A percentile compares a stretch with the other conserved stretches of the same genome.
Conservation (phyloP, 2,888 invertebrate genomes). For the Julus scanicus region DNA sequence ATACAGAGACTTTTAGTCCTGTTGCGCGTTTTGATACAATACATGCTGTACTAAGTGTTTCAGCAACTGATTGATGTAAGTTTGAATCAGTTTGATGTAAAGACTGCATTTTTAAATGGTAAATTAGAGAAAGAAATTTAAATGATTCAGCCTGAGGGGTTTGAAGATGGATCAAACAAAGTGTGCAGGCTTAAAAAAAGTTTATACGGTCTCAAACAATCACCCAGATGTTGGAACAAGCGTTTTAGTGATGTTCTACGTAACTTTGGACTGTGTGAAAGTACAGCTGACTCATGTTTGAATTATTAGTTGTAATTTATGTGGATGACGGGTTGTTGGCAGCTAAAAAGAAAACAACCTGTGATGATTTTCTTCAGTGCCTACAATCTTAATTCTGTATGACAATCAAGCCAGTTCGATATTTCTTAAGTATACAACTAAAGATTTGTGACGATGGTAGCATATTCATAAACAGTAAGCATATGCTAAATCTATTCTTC, state of each 20-base stretch:
- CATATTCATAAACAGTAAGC: background rate
- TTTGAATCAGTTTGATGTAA: constrained; percentile 60
- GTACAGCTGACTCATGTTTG: constrained; percentile 58
- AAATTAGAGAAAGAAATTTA: constrained; percentile 59
- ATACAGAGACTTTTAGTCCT: background rate
- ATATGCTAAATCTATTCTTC: background rate
- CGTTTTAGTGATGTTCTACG: constrained; percentile 54
- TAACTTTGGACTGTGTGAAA: constrained; percentile 50
- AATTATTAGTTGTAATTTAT: constrained; percentile 57
- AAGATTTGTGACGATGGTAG: background rate
- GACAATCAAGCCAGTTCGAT: constrained; percentile 1
- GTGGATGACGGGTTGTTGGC: constrained; percentile 58
- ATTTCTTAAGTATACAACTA: background rate
- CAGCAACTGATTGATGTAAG: constrained; percentile 54
- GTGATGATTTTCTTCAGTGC: constrained; percentile 43
- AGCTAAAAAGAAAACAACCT: background rate
- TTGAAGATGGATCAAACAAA: constrained; percentile 50
- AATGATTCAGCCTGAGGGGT: constrained; percentile 59
- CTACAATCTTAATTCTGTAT: constrained; percentile 51
- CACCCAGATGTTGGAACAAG: constrained; percentile 59
- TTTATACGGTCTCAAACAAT: constrained; percentile 60
- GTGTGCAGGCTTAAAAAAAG: constrained; percentile 58
- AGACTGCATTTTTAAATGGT: constrained; percentile 59
- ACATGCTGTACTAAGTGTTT: constrained; percentile 54
- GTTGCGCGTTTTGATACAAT: background rate